Conservation (phyloP, 2,888 invertebrate genomes). For the Plagiodera versicolora region DNA sequence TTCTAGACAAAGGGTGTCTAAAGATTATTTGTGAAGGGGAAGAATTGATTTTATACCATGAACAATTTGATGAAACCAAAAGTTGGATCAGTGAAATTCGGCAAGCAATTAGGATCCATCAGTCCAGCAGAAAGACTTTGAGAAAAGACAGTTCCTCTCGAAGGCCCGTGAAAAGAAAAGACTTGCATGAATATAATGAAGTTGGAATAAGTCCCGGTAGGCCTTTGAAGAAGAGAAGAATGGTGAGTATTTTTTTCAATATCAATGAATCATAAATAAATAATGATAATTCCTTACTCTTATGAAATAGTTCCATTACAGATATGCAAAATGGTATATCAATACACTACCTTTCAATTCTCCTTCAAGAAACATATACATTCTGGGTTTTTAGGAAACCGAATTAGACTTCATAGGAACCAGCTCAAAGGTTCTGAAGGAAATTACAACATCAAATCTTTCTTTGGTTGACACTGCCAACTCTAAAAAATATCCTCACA, state of each 20-base stretch:
- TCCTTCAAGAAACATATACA: too few relatives aligned
- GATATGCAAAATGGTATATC: too few relatives aligned
- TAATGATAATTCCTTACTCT: too few relatives aligned
- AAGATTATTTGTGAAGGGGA: conserved; percentile 63
- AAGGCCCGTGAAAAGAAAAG: conserved; percentile 62
- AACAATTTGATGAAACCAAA: conserved; percentile 58
- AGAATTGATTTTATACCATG: conserved; percentile 61
- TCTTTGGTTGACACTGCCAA: background rate
- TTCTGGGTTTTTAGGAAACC: conserved; percentile 10
- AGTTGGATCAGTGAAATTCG: conserved; percentile 62
- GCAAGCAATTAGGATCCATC: conserved; percentile 60
- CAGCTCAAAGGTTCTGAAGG: background rate
- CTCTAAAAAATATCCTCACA: background rate
- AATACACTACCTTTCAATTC: too few relatives aligned
- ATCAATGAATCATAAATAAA: too few relatives aligned
- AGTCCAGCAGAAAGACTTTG: conserved; percentile 63
- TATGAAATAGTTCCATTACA: too few relatives aligned
- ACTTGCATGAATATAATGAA: conserved; percentile 60
- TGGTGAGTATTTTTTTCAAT: conserved; percentile 19
- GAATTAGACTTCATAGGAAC: conserved; percentile 1
- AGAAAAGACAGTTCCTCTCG: conserved; percentile 67
- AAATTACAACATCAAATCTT: background rate
- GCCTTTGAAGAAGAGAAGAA: conserved; percentile 54
- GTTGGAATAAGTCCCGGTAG: conserved; percentile 57
- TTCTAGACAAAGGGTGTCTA: conserved; percentile 62